Evolutionary conservation across 2,888 invertebrate genomes (phyloP).

Genomic region (Nephrotoma flavescens): DNA sequence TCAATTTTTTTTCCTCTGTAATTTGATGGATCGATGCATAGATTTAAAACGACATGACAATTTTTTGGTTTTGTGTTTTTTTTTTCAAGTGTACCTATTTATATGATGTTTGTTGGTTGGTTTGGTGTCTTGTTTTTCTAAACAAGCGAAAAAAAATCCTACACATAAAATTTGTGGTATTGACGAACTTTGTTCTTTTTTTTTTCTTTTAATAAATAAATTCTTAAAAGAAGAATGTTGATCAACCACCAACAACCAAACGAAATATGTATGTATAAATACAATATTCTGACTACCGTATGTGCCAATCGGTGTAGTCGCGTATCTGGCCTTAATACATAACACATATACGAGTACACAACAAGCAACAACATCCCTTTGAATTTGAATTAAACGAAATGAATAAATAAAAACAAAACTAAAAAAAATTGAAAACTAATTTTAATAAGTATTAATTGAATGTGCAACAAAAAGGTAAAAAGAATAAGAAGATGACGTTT

Average conservation of each 20-base stretch:
- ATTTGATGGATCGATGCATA: slow-evolving; percentile 2
- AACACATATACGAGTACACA: neutral
- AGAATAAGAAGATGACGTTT: neutral
- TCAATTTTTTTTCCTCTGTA: neutral
- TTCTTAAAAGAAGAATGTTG: neutral
- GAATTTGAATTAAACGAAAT: neutral
- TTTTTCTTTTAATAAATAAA: neutral
- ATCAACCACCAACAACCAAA: neutral
- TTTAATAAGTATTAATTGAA: neutral
- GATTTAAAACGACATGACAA: slow-evolving; percentile 3
- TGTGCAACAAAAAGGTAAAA: neutral
- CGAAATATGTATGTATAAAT: neutral
- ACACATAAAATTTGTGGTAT: neutral
- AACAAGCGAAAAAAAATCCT: neutral
- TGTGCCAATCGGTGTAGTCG: neutral
- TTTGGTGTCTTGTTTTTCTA: neutral
- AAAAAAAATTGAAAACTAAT: neutral
- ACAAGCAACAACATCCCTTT: neutral
- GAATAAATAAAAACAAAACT: neutral
- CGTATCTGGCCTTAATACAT: neutral
- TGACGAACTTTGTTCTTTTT: neutral
- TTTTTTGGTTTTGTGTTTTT: neutral
- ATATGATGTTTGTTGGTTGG: neutral
- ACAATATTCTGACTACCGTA: neutral
- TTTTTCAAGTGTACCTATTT: neutral